Conservation (phyloP, 1,140 invertebrate species). For the Drosophila guanche region DNA sequence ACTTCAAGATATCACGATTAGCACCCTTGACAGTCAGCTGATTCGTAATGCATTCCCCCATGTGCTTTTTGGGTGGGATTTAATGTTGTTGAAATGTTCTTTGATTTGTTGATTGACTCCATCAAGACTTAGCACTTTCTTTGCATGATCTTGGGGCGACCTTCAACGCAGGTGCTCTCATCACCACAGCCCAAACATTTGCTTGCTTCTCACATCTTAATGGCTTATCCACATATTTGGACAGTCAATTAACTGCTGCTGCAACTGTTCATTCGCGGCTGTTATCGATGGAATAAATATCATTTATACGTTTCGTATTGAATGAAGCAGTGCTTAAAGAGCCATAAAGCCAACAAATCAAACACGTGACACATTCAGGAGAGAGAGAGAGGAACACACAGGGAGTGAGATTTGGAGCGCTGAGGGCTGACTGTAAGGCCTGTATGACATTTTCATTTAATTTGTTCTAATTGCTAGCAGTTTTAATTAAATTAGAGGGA, state of each 20-base stretch:
- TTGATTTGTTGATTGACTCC: neutral
- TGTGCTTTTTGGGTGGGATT: neutral
- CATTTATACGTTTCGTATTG: conserved; percentile 10
- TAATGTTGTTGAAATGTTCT: neutral
- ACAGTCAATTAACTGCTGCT: conserved; percentile 34
- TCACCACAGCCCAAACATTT: neutral
- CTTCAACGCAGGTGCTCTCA: neutral
- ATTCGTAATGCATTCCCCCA: no score
- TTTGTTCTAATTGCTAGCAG: no score
- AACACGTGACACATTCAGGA: neutral
- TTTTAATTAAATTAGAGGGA: no score
- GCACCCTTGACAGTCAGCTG: no score
- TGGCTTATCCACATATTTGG: conserved; percentile 25
- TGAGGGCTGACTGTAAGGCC: no score
- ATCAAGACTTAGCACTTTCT: conserved; percentile 14
- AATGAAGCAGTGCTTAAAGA: neutral
- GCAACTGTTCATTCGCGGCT: conserved; percentile 2
- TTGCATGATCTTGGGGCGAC: neutral
- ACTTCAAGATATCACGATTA: conserved; percentile 24
- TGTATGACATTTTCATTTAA: no score
- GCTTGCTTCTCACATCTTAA: conserved; percentile 15
- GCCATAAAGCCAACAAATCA: neutral
- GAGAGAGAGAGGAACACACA: conserved; percentile 1
- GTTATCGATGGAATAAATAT: conserved; percentile 15
- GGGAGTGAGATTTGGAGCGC: neutral